Evolutionary conservation across 2,888 invertebrate genomes (phyloP), one percentile per base, ranked within the genome.

Genomic region (Temnothorax rugatulus): DNA sequence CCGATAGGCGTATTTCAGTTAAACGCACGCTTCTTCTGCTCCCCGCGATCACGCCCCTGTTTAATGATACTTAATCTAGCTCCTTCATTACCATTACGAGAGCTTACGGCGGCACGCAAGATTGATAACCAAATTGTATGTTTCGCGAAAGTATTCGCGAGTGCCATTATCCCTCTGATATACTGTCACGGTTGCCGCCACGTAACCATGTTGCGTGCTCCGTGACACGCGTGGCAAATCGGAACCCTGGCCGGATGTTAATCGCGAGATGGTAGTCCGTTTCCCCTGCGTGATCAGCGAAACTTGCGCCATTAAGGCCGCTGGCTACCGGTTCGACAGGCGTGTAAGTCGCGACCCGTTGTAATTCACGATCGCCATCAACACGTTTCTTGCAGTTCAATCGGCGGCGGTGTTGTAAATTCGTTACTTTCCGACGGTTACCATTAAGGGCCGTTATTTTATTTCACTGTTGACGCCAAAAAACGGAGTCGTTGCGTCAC

Each of bases 361-460:
- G 38, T 83, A 84, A 89, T 81, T 88, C 87, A 84, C 84, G 71
- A 41, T 81, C 50, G 38, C 75, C 87, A 84, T 88, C 84, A 87
- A 41, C 84, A 84, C 76, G 61, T 85, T 84, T 88, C 83, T 85
- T 79, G 59, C 57, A 18, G 75, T 77, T 77, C 77, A 63, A 44
- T 34, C 64, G 25, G 61, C 15, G 86, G 61, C 68, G 73, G 44
- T 68, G 74, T 82, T 83, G 29, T 25, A 83, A 64, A 15, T 29
- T 86, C 84, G 84, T 88, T 86, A 76, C 63, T 74, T 63, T 50
- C 15, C 77, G 50, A 44, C 15, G 21, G 47, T 34, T 21, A 52
- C 69, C 63, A 84, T 82, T 83, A 87, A 84, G 82, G 64, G 5
- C 4, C 41, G 29, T 4, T 29, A 3, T 29, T 29, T 66, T 13